Percentiles rank a stretch among this genome's conserved stretches.
Evolutionary conservation across 1,140 invertebrate species (phyloP).

Genomic region (Sweltsa coloradensis): DNA sequence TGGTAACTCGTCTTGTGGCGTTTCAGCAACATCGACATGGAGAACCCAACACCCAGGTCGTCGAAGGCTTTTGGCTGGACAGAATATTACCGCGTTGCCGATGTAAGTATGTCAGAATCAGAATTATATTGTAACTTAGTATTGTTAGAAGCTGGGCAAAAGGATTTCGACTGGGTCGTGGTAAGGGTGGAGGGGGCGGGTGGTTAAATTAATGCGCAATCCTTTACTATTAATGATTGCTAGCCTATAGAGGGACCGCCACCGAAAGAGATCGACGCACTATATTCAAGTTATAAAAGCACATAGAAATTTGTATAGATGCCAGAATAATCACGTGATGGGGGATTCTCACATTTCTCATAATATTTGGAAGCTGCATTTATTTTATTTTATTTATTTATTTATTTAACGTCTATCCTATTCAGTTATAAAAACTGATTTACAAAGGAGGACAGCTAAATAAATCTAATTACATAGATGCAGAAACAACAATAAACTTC

Average conservation of each 20-base stretch:
- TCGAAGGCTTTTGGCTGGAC: slow-evolving; percentile 8
- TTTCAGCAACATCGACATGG: slow-evolving; percentile 1
- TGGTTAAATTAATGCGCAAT: not conserved
- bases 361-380: too few species aligned
- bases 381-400: too few species aligned
- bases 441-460: too few species aligned
- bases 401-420: too few species aligned
- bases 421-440: too few species aligned
- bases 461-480: too few species aligned
- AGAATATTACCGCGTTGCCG: slow-evolving; percentile 10
- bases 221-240: not conserved
- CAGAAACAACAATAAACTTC: too few species aligned
- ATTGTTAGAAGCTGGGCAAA: not conserved
- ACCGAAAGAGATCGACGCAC: not conserved
- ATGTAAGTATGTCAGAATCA: slow-evolving; percentile 8
- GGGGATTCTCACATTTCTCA: too few species aligned
- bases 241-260: not conserved
- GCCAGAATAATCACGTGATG: too few species aligned
- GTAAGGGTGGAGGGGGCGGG: too few species aligned
- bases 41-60: not conserved
- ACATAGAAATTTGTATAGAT: not conserved
- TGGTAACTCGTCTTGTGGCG: too few species aligned
- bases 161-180: not conserved
- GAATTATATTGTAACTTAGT: not conserved
- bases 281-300: not conserved